Base-by-base conservation (phyloP, 2,888 invertebrate species). In the Metopia argyrocephala region DNA sequence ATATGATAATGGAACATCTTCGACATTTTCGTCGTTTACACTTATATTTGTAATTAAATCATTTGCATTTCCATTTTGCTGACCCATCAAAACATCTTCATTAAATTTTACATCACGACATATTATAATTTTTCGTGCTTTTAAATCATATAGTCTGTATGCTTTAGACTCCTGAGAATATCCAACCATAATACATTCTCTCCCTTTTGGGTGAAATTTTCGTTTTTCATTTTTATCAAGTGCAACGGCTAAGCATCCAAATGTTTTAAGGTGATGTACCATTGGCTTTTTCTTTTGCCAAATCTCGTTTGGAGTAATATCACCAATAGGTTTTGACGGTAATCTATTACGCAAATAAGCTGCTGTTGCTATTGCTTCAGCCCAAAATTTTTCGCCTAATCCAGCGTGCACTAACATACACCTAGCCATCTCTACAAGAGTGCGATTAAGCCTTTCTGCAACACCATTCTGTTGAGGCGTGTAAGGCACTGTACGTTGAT, bases 401-500 rank as follows among this genome's bases (percentile, higher is more conserved):
- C 71, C 75, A 21, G 84, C 68, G 31, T 85, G 71, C 0, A 84
- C 52, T 18, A 89, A 28, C 83, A 89, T 85, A 9, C 84, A 81
- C 5, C 87, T 78, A 2, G 86, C 86, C 73, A 84, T 84, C 52
- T 87, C 86, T 15, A 87, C 64, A 15, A 84, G 46, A 1, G 82
- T 84, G 4, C 82, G 65, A 65, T 84, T 84, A 0, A 61, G 76
- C 5, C 84, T 52, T 59, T 84, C 83, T 0, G 83, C 83, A 1
- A 84, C 82, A 0, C 84, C 84, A 48, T 84, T 85, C 68, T 85
- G 84, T 20, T 85, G 83, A 5, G 85, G 85, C 23, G 83, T 83
- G 50, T 83, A 82, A n/a, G 73, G 59, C 2, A 79, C 74, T 1
- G 83, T 83, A 6, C 83, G 28, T 46, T 85, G 81, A 7, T 78